Conservation (phyloP, 2,797 vertebrate genomes). For the Channallabes apus region DNA sequence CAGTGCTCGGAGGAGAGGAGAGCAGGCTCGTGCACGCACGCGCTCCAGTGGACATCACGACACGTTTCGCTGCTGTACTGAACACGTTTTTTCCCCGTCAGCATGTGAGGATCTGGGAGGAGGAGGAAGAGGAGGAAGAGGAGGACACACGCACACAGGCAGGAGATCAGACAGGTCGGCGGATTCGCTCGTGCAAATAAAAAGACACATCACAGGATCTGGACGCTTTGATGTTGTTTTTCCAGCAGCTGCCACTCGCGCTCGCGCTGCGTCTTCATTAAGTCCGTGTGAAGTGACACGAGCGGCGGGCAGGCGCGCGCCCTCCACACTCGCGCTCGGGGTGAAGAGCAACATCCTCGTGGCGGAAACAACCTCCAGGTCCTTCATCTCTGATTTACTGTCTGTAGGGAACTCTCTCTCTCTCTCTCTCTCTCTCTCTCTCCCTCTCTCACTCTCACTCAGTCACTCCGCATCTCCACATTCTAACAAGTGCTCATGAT, state of each 20-base stretch:
- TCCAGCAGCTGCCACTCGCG: not conserved
- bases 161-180: not conserved
- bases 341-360: not conserved
- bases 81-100: not conserved
- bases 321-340: not conserved
- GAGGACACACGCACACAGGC: not conserved
- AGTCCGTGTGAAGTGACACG: constrained; percentile 17
- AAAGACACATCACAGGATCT: not conserved
- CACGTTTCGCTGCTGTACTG: not conserved
- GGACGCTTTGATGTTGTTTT: not conserved
- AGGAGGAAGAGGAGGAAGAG: not conserved
- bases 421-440: not conserved
- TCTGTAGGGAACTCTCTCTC: not conserved
- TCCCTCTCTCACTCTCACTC: not conserved
- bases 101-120: not conserved
- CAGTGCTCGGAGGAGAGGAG: constrained; percentile 29
- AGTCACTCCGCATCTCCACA: not conserved
- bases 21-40: constrained; percentile 25
- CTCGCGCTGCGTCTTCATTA: not conserved
- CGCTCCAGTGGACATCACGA: constrained; percentile 34
- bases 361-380: not conserved
- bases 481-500: constrained; percentile 25
- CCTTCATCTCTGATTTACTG: not conserved
- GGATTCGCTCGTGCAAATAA: too few species aligned
- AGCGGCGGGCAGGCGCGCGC: not conserved